Base-by-base conservation (phyloP, 2,113 vertebrate genomes). In the Microcebus ravelobensis region DNA sequence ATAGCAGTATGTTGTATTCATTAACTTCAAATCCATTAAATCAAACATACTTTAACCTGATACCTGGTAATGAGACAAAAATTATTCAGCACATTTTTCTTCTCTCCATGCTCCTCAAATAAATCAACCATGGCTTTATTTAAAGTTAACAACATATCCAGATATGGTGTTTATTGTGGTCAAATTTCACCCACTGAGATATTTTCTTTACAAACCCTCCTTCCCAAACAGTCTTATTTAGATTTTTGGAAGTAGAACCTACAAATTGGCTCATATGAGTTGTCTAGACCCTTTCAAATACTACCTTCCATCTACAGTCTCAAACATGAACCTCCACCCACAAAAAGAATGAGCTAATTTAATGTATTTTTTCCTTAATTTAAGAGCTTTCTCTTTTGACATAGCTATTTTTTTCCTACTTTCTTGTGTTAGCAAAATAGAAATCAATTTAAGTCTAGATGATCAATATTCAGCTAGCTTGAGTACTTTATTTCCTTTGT, bases 381-480 rank as follows among this genome's bases (percentile, higher is more conserved):
- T 74, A 86, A 95, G 27, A 87, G 48, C 52, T 67, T 88, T 91
- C 61, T 91, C 23, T 80, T 95, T 95, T 83, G 15, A 6, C 17
- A 2, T 29, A 42, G 3, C 10, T 48, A 50, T 92, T 88, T 95
- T 95, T 96, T 84, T 83, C 29, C n/a, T 81, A 52, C 20, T 80
- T 95, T 77, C 57, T 57, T 42, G 4, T 73, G 65, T 87, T 71
- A 97, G 83, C 80, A 52, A 93, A 93, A 90, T 20, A 77, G 63
- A 95, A 92, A 96, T 93, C 45, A 87, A 42, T 95, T 97, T 96
- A 76, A 87, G 34, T 42, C 71, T 94, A 80, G 23, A 82, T 59
- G 21, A 93, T 68, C 83, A 90, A 63, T 90, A 92, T 84, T 94
- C 52, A 77, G 63, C 80, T 59, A 77, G 18, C 29, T 48, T 92